Percentiles rank a stretch among this genome's conserved stretches.
Conservation (phyloP, 2,888 invertebrate genomes). For the Gymnosoma rotundatum region DNA sequence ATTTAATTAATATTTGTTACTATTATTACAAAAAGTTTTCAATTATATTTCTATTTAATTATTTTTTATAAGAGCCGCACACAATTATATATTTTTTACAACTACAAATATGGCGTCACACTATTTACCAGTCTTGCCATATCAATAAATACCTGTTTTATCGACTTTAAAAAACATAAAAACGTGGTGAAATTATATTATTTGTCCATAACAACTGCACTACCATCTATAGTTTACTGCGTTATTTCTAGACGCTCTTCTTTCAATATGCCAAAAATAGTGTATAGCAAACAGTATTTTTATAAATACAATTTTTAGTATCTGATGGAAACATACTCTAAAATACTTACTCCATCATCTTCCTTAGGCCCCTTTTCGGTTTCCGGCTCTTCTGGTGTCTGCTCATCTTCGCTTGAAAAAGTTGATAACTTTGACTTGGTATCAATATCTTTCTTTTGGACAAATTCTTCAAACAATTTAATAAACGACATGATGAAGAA, state of each 20-base stretch:
- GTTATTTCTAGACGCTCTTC: neutral
- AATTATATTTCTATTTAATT: slow-evolving; percentile 9
- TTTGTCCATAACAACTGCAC: neutral
- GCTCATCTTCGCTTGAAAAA: slow-evolving; percentile 59
- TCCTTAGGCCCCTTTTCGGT: slow-evolving; percentile 2
- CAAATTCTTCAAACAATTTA: slow-evolving; percentile 75
- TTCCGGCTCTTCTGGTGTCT: slow-evolving; percentile 4
- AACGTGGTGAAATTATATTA: neutral
- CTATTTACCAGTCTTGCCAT: slow-evolving; percentile 37
- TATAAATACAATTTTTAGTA: too few species aligned
- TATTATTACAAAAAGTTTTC: neutral
- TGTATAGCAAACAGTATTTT: neutral
- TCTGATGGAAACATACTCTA: too few species aligned
- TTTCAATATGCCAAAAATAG: neutral
- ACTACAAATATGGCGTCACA: slow-evolving; percentile 72
- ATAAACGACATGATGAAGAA: slow-evolving; percentile 71
- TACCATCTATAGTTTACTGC: neutral
- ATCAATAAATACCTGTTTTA: neutral
- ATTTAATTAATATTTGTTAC: too few species aligned
- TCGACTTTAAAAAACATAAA: neutral
- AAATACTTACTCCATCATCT: slow-evolving; percentile 58
- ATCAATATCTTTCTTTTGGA: slow-evolving; percentile 73
- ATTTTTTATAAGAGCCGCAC: slow-evolving; percentile 34
- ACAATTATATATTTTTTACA: slow-evolving; percentile 60
- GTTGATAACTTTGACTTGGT: slow-evolving; percentile 48